Base-by-base conservation (phyloP, 2,888 invertebrate species). In the Standfussiana lucernea region DNA sequence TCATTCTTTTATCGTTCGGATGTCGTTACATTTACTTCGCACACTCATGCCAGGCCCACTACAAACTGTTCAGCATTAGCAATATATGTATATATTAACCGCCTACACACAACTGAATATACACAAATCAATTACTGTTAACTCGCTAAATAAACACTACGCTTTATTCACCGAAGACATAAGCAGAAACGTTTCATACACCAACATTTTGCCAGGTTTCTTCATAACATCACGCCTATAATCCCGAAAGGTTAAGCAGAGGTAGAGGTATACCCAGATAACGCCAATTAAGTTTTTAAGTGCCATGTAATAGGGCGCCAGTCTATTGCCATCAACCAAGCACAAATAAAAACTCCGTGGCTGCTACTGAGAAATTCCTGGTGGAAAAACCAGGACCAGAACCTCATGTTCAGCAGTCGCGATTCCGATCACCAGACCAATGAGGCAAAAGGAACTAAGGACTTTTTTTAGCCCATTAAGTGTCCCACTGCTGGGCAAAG, bases 111-210 rank as follows among this genome's bases (percentile, higher is more conserved):
- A 53, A n/a, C 70, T 28, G 21, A 64, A 64, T 24, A 28, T 42
- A 45, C 35, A 32, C 28, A 42, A 35, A 40, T 40, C 40, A 40
- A 72, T 80, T 64, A 56, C 74, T 37, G 40, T 56, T 42, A 50
- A 65, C 64, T 65, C 21, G 32, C 18, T 53, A 35, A 53, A 47
- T 45, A 61, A 71, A 35, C 24, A 42, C n/a, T 71, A 35, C n/a
- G 61, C 28, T 4, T 61, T 18, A 61, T 61, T 61, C 24, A 4
- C 11, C 3, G 45, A 35, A 61, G 11, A n/a, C 28, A 8, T 32
- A 11, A 10, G 42, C 24, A 56, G 37, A 37, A 24, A 11, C 35
- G 35, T 45, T 8, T 40, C 11, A 6, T 18, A 37, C 18, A 37
- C n/a, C n/a, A 37, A 18, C 40, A 28, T 24, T 62, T 37, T 5